Evolutionary conservation across 2,113 vertebrate species (phyloP), one percentile per base, ranked within the genome.

Genomic region (Halcyon malimbica): DNA sequence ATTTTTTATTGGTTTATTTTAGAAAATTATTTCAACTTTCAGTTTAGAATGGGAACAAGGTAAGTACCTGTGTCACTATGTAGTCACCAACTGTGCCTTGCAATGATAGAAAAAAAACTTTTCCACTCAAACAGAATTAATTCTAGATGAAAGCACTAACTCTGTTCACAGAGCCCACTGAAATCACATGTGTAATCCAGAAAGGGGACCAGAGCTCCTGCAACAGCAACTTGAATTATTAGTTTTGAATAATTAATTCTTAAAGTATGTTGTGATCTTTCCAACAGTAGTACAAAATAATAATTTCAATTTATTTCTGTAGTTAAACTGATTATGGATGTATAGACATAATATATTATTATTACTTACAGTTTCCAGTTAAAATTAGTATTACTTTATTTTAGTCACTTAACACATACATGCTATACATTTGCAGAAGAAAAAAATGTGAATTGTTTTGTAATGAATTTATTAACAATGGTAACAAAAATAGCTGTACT

Each of bases 401-500:
- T 62, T 48, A 60, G 26, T 70, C 7, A 48, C 44, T 87, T 78
- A 93, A 17, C 29, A 57, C 17, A 50, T 25, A 26, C 28, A n/a
- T 0, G 0, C 5, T 48, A 6, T n/a, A 50, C 18, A 71, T 74
- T 16, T 79, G 5, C 37, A 62, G 41, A 68, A 16, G 20, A 92
- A 35, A 93, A 94, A 75, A 93, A 75, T n/a, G 33, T 41, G 24
- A 54, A 37, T 26, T 67, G 39, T 64, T 94, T 90, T 93, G 56
- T 69, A 71, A 28, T 35, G 24, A 81, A 83, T 83, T 90, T 97
- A 90, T 90, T 95, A 95, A 53, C 60, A 91, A 67, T 33, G 26
- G 54, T 60, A 87, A 13, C 83, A 87, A 81, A 70, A 91, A 91
- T 84, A 76, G 53, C 69, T 89, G 39, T 87, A 81, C 64, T 92